Conservation (phyloP, 2,113 vertebrate species). For the Gymnogyps californianus region DNA sequence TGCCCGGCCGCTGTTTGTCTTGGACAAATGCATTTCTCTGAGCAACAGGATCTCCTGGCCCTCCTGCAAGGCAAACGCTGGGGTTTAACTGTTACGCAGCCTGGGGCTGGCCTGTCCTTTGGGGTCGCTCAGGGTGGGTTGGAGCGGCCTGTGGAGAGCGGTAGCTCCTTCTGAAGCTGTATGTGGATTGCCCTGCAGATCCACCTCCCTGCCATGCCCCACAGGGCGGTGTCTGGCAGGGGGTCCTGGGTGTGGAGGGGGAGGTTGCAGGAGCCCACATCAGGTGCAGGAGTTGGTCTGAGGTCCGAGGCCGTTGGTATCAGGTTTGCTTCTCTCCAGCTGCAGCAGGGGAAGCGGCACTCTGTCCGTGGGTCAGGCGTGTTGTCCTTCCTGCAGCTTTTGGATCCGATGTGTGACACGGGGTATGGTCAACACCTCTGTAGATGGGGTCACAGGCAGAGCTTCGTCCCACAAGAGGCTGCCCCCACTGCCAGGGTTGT, state of each 20-base stretch:
- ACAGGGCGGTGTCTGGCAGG: not conserved
- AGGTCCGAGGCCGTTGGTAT: accelerated
- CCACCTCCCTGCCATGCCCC: accelerated
- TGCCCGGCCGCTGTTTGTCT: conserved; percentile 57
- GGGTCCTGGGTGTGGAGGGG: not conserved
- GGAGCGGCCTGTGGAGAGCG: not conserved
- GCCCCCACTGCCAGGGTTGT: not conserved
- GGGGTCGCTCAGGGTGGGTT: not conserved
- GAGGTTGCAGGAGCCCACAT: not conserved
- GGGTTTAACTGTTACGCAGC: conserved; percentile 2
- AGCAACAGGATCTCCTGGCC: conserved; percentile 42
- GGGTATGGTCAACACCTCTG: not conserved
- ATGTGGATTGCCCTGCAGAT: accelerated
- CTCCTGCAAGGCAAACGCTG: not conserved
- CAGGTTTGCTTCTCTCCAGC: not conserved
- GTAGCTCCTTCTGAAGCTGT: not conserved
- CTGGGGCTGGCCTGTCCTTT: not conserved
- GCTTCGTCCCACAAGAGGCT: not conserved
- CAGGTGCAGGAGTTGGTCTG: not conserved
- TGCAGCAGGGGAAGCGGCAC: accelerated
- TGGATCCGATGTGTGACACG: accelerated
- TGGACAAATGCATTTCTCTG: conserved; percentile 30
- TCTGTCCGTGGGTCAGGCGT: not conserved
- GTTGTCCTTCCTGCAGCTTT: not conserved
- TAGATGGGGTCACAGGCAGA: not conserved